phyloP scores from a whole-genome alignment of 2,888 invertebrate species.

The Meteorus colon region DNA sequence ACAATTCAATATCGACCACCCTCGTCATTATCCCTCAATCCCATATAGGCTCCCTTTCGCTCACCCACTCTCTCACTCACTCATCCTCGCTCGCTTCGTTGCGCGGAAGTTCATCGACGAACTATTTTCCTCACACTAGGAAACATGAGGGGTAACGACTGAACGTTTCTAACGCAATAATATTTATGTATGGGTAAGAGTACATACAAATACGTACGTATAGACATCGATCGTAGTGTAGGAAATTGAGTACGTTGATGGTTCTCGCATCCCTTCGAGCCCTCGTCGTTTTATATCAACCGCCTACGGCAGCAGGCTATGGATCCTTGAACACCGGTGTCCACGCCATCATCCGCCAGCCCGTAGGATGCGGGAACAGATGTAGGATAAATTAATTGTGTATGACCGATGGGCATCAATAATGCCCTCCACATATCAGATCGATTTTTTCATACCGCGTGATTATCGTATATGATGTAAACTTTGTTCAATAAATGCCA shows the following conservation, averaged over 20 bases:
- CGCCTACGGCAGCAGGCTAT: constrained; percentile 22
- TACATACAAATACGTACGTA: not conserved
- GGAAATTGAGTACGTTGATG: constrained; percentile 5
- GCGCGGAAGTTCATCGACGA: constrained; percentile 33
- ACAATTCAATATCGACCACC: constrained; percentile 64
- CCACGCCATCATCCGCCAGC: constrained; percentile 19
- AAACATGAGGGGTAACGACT: constrained; percentile 18
- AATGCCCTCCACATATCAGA: constrained; percentile 38
- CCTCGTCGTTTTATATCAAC: constrained; percentile 11
- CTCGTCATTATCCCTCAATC: constrained; percentile 57
- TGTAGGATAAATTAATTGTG: constrained; percentile 64
- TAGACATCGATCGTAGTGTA: not conserved
- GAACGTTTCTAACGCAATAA: not conserved
- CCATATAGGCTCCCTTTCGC: constrained; percentile 46
- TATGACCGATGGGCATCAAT: constrained; percentile 33
- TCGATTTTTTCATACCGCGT: constrained; percentile 47
- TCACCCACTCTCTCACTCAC: not conserved
- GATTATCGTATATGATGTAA: not conserved
- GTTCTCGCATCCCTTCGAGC: constrained; percentile 37
- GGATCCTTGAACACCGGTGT: constrained; percentile 41
- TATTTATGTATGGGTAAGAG: not conserved
- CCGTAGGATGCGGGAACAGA: constrained; percentile 59
- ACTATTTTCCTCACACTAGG: constrained; percentile 42
- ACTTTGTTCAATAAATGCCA: constrained; percentile 21
- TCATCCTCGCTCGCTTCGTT: not conserved